Base-by-base conservation (phyloP, 2,797 vertebrate species). In the Onychomys torridus region DNA sequence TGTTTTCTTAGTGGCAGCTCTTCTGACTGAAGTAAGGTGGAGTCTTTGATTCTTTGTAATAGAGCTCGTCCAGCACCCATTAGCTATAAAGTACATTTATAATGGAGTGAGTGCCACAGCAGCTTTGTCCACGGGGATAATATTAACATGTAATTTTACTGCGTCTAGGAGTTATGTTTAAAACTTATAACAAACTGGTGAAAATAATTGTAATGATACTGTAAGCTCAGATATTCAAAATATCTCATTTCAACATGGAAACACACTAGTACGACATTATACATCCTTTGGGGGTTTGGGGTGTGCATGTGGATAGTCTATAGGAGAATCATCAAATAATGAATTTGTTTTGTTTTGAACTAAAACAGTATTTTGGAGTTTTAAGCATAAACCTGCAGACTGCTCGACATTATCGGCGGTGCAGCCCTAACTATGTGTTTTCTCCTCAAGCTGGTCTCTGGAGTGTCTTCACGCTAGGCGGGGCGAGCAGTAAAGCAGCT, bases 401-500 rank as follows among this genome's bases (percentile, higher is more conserved):
- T 90, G 8, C 88, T 93, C 37, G 2, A 13, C 43, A 2, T 52
- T 49, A 16, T 65, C 40, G 40, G 25, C 49, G 40, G 19, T 10
- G 17, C 21, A 6, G 1, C 92, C 59, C 84, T 76, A 93, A 71
- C 83, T 79, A 9, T 92, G 6, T 91, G 52, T 85, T 94, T 93
- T 97, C 71, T 90, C 90, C 65, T 98, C 85, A 96, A 99, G 99
- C 99, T 98, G 99, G 99, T 37, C 98, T 99, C 55, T 99, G 99
- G 99, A 99, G 99, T 0, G 99, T 99, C 92, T 99, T 99, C 98
- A 99, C 99, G 0, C 98, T 99, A 37, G 99, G 99, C 0, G 99
- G 99, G 8, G 99, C 98, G 84, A 99, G 99, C 95, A 99, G 99
- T 98, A 99, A 99, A 97, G 90, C 98, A 0, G 96, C 98, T 0